Base-by-base conservation (phyloP, 2,113 vertebrate genomes). In the Hippocampus mohnikei region DNA sequence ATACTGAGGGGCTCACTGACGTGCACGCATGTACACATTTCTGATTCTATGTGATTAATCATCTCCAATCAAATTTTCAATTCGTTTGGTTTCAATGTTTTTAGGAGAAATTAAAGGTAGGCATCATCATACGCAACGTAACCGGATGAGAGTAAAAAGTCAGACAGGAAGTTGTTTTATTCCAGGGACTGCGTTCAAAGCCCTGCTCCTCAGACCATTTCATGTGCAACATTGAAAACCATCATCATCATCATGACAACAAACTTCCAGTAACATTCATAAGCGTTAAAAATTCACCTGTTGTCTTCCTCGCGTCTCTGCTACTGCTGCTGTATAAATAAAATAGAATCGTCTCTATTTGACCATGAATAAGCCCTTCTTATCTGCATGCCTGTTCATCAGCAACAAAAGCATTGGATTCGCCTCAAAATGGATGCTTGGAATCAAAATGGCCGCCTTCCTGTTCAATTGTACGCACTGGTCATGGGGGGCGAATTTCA, bases 151-250 rank as follows among this genome's bases (percentile, higher is more conserved):
- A 74, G 72, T 68, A 59, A 86, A 86, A 85, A 88, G 81, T 89
- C 85, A 88, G 82, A 88, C 81, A 88, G 80, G 70, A 87, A 85
- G 85, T 84, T 78, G 80, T 85, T 89, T 90, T 89, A 91, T 88
- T 90, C 81, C 84, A 86, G 12, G 70, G 81, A 78, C 81, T 84
- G 81, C 62, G 55, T 58, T 13, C 25, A 58, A 66, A 29, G 70
- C 41, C 69, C 76, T 74, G 55, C 72, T 74, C 21, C 74, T 70
- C 67, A 40, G 53, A 64, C 52, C 66, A 73, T 73, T 76, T 73
- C 16, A 84, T 67, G 69, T 81, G 81, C 81, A 82, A 77, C 72
- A 75, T 73, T 71, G 44, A 73, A 40, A 72, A 44, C 67, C 70
- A 5, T 75, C 68, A 33, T 40, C 2, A 68, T 48, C 46, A 33